Evolutionary conservation across 2,113 vertebrate species (phyloP), one percentile per base, ranked within the genome.

Genomic region (Penelope pileata): DNA sequence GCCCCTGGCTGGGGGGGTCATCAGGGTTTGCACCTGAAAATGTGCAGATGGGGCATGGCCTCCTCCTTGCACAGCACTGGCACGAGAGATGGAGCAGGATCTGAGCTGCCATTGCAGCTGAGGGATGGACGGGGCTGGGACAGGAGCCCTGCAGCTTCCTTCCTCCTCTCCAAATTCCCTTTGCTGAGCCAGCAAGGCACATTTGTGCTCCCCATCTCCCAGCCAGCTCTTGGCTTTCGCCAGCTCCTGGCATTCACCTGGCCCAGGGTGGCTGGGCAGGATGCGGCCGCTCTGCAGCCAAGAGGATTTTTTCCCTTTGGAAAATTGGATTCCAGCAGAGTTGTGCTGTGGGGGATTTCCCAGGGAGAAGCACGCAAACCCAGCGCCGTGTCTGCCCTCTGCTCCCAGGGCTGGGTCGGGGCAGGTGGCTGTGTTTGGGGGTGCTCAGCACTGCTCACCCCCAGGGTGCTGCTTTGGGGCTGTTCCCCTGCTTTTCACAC

Each of bases 401-500:
- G 27, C 66, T 56, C 29, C 16, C n/a, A n/a, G 38, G 54, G 73
- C 62, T 30, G 59, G 50, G 40, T 16, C 7, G 8, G 42, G 56
- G 30, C 3, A 1, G 40, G 30, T 8, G 51, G 21, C 19, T 76
- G 83, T 9, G 2, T 58, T 59, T 23, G 45, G n/a, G 80, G 76
- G 19, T 75, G 56, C 2, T 59, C 40, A 8, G 1, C 40, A 12
- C 40, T 43, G 27, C 59, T 63, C 90, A 59, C 38, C 21, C 43
- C 50, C 59, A 7, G 17, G 22, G 8, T 12, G n/a, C 58, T 48
- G 56, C 29, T 78, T 70, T 74, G 1, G 64, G 86, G 56, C 5
- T 36, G 73, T 64, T 18, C 16, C 21, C 30, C 0, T 2, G 0
- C 0, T 30, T 2, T 24, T 74, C 69, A 26, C 43, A n/a, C n/a